A percentile compares a stretch with the other conserved stretches of the same genome.
phyloP scores from a whole-genome alignment of 2,888 invertebrate species.

The Dexiosoma caninum region DNA sequence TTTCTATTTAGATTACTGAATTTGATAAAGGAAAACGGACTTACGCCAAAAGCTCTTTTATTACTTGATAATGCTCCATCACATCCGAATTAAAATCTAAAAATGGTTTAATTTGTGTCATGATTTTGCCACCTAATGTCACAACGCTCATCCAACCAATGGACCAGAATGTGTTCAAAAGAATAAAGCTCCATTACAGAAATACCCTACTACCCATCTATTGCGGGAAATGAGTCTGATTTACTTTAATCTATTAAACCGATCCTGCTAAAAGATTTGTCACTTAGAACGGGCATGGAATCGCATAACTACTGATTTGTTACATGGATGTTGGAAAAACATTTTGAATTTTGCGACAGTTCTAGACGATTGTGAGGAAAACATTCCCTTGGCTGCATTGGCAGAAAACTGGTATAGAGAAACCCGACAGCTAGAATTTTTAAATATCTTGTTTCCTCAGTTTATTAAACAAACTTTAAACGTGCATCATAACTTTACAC shows the following conservation, averaged over 20 bases:
- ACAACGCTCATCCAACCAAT: conserved; percentile 10
- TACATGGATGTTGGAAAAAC: not conserved
- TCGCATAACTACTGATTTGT: not conserved
- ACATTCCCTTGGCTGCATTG: not conserved
- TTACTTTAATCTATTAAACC: not conserved
- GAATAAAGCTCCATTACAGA: conserved; percentile 10
- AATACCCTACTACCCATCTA: conserved; percentile 2
- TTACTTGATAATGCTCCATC: conserved; percentile 1
- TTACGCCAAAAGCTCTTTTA: conserved; percentile 3
- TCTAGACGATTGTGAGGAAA: conserved; percentile 2
- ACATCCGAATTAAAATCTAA: not conserved
- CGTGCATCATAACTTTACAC: not conserved
- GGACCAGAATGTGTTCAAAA: conserved; percentile 15
- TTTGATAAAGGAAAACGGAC: not conserved
- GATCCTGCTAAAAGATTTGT: not conserved
- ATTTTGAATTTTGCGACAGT: conserved; percentile 4
- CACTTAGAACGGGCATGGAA: not conserved
- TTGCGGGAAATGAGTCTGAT: not conserved
- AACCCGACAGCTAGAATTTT: too few relatives aligned
- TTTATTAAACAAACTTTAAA: not conserved
- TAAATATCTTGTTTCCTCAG: not conserved
- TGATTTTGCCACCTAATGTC: conserved; percentile 13
- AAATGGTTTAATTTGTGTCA: not conserved
- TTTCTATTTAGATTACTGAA: not conserved
- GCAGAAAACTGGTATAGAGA: not conserved